These are phyloP conservation scores for Mesocricetus auratus DNA, from an alignment of 2,113 vertebrate species.

Conservation along the genomic window DNA sequence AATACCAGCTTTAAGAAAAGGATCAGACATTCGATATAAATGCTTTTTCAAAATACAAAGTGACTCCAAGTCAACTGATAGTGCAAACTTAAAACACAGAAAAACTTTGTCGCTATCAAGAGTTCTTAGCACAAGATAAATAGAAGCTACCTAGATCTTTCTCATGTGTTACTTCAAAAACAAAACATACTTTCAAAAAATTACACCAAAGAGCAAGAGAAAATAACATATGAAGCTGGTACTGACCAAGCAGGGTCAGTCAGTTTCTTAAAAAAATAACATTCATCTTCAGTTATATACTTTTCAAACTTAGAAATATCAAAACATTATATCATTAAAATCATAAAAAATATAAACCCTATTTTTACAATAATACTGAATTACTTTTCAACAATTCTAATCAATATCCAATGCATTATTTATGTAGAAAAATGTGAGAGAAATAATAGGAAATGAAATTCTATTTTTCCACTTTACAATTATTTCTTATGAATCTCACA, in stretches of 20 bases:
- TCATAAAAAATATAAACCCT: slow-evolving; percentile 35
- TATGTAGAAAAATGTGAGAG: not conserved
- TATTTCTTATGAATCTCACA: slow-evolving; percentile 42
- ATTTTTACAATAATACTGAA: not conserved
- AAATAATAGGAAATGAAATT: slow-evolving; percentile 22
- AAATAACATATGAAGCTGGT: slow-evolving; percentile 1
- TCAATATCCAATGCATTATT: slow-evolving; percentile 26
- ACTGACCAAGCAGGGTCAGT: not conserved
- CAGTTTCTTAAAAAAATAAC: slow-evolving; percentile 44
- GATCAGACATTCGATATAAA: not conserved
- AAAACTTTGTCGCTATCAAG: not conserved
- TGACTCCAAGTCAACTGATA: not conserved
- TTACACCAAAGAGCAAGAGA: slow-evolving; percentile 24
- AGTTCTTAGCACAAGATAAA: slow-evolving; percentile 44
- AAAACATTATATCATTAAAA: slow-evolving; percentile 47
- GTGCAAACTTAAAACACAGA: slow-evolving; percentile 37
- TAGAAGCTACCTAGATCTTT: slow-evolving; percentile 3
- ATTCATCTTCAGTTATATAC: not conserved
- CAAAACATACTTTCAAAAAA: slow-evolving; percentile 21
- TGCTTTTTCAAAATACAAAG: slow-evolving; percentile 41
- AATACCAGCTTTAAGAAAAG: slow-evolving; percentile 34
- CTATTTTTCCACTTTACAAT: not conserved
- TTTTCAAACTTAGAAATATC: slow-evolving; percentile 40
- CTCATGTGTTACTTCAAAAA: slow-evolving; percentile 47
- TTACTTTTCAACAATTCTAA: slow-evolving; percentile 44